Evolutionary conservation across 2,888 invertebrate species (phyloP), one percentile per base, ranked within the genome.

Genomic region (Siphlonurus alternatus): DNA sequence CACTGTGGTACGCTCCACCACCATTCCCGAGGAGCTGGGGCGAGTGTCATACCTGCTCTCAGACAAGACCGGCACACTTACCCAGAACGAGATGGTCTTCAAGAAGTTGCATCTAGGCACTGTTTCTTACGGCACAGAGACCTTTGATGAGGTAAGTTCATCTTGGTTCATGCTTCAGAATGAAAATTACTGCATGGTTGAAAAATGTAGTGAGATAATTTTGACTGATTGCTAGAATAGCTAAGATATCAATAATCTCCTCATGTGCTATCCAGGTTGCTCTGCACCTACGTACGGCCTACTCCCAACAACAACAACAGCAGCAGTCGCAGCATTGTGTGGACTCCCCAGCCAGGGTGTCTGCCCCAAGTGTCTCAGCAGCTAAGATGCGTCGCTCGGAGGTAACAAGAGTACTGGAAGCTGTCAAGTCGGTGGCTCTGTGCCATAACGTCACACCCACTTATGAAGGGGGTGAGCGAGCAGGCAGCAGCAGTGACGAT

Each of bases 391-490:
- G 87, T 63, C 79, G 85, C 71, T 80, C 89, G 18, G 82, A 86
- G 73, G 81, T 85, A 64, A 83, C 85, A 67, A 83, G 93, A 63
- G 88, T 94, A 66, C 88, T 88, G 78, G 91, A 93, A 72, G 91
- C 92, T 0, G 93, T 97, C 25, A 87, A 93, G 70, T 97, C 98
- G 0, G 79, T 99, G 62, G 96, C 98, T 0, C 78, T 99, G 53
- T 99, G 99, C 74, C 99, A 99, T 74, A 99, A 99, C 76, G 99
- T 99, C 10, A 99, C 99, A 0, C 99, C 99, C 0, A 93, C 96
- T 1, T 92, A 89, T 72, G 97, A 97, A 70, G 80, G 78, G 15
- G 10, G 60, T 63, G 65, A 62, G 53, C 61, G 64, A 54, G 61
- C 66, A 59, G 66, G 67, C 22, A 67, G 67, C 61, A 69, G 70